Base-by-base conservation (phyloP, 2,888 invertebrate species). In the Acanthosepion pharaonis region DNA sequence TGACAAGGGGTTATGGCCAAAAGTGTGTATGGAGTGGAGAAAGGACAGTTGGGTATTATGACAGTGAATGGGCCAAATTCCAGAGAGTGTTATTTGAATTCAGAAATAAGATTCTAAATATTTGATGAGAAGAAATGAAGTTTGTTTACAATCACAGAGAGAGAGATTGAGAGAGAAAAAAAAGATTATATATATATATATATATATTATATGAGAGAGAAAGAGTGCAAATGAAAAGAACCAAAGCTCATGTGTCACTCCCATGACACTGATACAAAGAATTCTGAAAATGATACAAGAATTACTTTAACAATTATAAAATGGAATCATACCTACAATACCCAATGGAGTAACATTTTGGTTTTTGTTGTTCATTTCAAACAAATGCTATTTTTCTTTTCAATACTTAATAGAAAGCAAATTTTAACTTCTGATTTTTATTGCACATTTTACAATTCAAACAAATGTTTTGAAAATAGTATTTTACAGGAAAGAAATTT, bases 21-120 rank as follows among this genome's bases (percentile, higher is more conserved):
- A 18, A 33, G 78, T n/a, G n/a, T 33, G n/a, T 78, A 15, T 51
- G 15, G 15, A 4, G 9, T 15, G 8, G 51, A 11, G 59, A 5
- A n/a, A 5, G 15, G 23, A n/a, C 8, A n/a, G 11, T 33, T 78
- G 78, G 78, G 33, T 78, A n/a, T 78, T 33, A 78, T 78, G 78
- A 78, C 78, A n/a, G 78, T 78, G 33, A 78, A 78, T 78, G 78
- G n/a, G 33, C 78, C n/a, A 78, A 78, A 78, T 78, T 78, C n/a
- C n/a, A 33, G 11, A n/a, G 78, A 11, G 78, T 78, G 78, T n/a
- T 78, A n/a, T 78, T n/a, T 78, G 9, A 78, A n/a, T 78, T n/a
- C 78, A n/a, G 78, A 78, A 78, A 78, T 78, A 78, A 78, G n/a
- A 78, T n/a, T 78, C 78, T 9, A 78, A 33, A n/a, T 78, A 78